Base-by-base conservation (phyloP, 2,888 invertebrate genomes). In the Bellardia pandia region DNA sequence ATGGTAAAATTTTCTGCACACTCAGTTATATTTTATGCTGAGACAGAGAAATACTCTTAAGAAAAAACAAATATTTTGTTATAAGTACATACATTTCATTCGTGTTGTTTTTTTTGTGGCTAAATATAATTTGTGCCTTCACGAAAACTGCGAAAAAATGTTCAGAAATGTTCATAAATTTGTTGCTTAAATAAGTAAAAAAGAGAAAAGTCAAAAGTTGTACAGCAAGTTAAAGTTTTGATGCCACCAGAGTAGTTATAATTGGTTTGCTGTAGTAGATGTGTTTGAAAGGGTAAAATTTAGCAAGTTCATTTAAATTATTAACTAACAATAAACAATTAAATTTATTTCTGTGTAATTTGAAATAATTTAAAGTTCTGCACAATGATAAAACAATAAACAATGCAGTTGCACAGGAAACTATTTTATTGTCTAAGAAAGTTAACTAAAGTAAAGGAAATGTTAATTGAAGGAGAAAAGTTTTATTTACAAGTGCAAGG, bases 291-390 rank as follows among this genome's bases (percentile, higher is more conserved):
- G 42, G 42, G 2, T 11, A 40, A 60, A 80, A 76, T 48, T 45
- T 45, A 3, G 45, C 60, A 77, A 80, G 60, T 81, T 76, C 76
- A 81, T 86, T 84, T 74, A 77, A 86, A 81, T 74, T 37, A 14
- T 30, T 72, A 68, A 60, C 7, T 16, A 45, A 77, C 48, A 77
- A 82, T 72, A 60, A 78, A 76, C 64, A 85, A 64, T 72, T 66
- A 76, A 69, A 37, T 69, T 56, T 23, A 30, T 69, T 69, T 76
- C 45, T 16, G 37, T 58, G 30, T 76, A 23, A 23, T 23, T 23
- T 23, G 40, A 9, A 45, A 40, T 42, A 48, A 30, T 69, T 69
- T 45, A 16, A 48, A 72, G 58, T 48, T 37, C 3, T 58, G 23
- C 8, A 37, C 51, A 30, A 71, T 64, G 14, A 48, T 62, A 77